Percentiles rank a stretch among this genome's conserved stretches.
These are phyloP conservation scores for Hydrophis major DNA, from an alignment of 2,797 vertebrate genomes.

Conservation along the genomic window DNA sequence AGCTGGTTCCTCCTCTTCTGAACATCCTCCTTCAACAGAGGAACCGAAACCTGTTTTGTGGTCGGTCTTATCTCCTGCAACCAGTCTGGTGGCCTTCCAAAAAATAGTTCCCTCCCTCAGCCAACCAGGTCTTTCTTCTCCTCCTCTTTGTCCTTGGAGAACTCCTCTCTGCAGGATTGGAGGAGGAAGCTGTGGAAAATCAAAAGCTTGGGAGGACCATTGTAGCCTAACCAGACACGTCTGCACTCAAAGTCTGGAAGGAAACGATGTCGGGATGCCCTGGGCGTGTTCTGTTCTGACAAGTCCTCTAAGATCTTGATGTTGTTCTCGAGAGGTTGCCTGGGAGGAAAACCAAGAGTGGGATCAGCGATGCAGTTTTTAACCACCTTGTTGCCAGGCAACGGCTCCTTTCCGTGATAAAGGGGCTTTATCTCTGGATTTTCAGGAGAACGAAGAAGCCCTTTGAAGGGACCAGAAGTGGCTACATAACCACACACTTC, in stretches of 20 bases:
- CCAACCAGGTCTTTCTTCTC: background rate
- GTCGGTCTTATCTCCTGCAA: too few species aligned
- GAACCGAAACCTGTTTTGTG: background rate
- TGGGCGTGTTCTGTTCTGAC: background rate
- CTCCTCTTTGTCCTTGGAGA: background rate
- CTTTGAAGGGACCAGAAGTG: background rate
- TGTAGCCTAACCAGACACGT: background rate
- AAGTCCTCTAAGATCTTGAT: background rate
- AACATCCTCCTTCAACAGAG: background rate
- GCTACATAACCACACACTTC: constrained; percentile 17
- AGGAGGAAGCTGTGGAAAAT: background rate
- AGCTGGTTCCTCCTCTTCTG: too few species aligned
- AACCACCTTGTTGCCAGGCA: background rate
- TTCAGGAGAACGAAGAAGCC: background rate
- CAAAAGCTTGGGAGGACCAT: background rate
- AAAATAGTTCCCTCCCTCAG: background rate
- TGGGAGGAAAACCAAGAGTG: background rate
- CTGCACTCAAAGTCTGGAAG: background rate
- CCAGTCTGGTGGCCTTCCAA: background rate
- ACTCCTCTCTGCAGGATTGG: background rate
- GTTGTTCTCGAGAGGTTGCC: background rate
- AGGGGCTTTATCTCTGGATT: background rate
- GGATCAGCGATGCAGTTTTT: background rate
- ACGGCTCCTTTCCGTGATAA: background rate
- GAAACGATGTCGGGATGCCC: background rate